Evolutionary conservation across 1,140 invertebrate species (phyloP).

Genomic region (Meteorus sp.): DNA sequence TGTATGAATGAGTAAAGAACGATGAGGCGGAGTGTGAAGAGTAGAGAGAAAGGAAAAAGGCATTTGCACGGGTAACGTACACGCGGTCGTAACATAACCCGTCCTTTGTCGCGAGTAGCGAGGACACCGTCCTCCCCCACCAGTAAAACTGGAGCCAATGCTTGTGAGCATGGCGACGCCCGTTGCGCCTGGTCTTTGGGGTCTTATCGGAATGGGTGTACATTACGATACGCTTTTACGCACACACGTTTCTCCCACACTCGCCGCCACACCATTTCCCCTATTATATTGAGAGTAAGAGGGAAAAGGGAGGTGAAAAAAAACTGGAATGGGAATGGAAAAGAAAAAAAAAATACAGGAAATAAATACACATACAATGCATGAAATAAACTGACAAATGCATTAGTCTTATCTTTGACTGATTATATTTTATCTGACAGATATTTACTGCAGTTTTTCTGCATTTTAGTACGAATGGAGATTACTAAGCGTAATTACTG

Average conservation of each 20-base stretch:
- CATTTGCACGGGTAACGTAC: conserved; percentile 30
- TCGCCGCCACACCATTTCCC: conserved; percentile 14
- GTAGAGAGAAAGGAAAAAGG: conserved; percentile 16
- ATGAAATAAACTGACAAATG: too few species aligned
- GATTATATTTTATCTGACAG: too few species aligned
- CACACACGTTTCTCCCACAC: conserved; percentile 20
- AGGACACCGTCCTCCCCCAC: conserved; percentile 34
- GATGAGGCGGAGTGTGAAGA: neutral
- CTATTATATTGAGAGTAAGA: neutral
- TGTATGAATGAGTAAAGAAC: conserved; percentile 2
- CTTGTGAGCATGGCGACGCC: conserved; percentile 11
- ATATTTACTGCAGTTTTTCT: too few species aligned
- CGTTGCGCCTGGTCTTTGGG: conserved; percentile 26
- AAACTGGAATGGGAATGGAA: too few species aligned
- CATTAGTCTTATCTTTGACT: too few species aligned
- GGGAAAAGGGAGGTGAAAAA: neutral
- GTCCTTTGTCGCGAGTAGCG: conserved; percentile 41
- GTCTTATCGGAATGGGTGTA: conserved; percentile 44
- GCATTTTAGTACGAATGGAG: too few species aligned
- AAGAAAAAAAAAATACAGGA: too few species aligned
- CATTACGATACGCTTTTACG: conserved; percentile 38
- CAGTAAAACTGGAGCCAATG: conserved; percentile 23
- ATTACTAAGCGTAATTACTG: too few species aligned
- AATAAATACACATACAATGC: too few species aligned
- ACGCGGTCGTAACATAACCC: conserved; percentile 43